phyloP scores from a whole-genome alignment of 2,888 invertebrate genomes.

The Smittia aterrima region DNA sequence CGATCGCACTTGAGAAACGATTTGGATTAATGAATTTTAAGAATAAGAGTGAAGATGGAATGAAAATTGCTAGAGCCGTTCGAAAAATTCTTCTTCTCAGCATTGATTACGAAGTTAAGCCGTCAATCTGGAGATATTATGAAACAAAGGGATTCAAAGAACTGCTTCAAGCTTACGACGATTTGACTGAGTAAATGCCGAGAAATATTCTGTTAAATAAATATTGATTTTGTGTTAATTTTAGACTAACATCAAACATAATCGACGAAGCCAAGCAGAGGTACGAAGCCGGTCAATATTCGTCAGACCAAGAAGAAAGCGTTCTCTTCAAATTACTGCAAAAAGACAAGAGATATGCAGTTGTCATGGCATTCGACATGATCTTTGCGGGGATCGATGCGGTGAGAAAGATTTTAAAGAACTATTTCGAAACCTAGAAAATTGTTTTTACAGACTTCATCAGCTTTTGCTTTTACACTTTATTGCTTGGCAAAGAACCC shows the following conservation, averaged over 20 bases:
- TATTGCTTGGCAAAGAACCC: slow-evolving; percentile 53
- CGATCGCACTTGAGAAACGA: slow-evolving; percentile 6
- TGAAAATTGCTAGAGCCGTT: background rate
- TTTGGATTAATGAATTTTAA: slow-evolving; percentile 2
- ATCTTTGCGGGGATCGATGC: slow-evolving; percentile 59
- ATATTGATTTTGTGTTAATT: slow-evolving; percentile 43
- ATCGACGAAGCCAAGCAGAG: background rate
- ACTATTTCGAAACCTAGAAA: background rate
- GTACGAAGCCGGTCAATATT: background rate
- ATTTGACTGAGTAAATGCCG: slow-evolving; percentile 43
- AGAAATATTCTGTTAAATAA: too few species aligned
- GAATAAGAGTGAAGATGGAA: background rate
- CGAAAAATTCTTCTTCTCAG: background rate
- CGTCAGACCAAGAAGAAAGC: slow-evolving; percentile 47
- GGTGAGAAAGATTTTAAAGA: slow-evolving; percentile 49
- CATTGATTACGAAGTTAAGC: background rate
- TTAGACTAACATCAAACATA: background rate
- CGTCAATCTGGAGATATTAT: background rate
- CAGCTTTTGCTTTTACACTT: background rate
- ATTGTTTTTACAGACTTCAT: slow-evolving; percentile 46
- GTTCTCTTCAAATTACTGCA: slow-evolving; percentile 55
- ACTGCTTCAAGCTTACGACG: slow-evolving; percentile 47
- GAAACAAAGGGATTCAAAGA: slow-evolving; percentile 45
- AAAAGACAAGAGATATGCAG: slow-evolving; percentile 53
- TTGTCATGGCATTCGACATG: slow-evolving; percentile 56